These are phyloP conservation scores for Asteroscopus sphinx DNA, from an alignment of 2,888 invertebrate species.

Conservation along the genomic window DNA sequence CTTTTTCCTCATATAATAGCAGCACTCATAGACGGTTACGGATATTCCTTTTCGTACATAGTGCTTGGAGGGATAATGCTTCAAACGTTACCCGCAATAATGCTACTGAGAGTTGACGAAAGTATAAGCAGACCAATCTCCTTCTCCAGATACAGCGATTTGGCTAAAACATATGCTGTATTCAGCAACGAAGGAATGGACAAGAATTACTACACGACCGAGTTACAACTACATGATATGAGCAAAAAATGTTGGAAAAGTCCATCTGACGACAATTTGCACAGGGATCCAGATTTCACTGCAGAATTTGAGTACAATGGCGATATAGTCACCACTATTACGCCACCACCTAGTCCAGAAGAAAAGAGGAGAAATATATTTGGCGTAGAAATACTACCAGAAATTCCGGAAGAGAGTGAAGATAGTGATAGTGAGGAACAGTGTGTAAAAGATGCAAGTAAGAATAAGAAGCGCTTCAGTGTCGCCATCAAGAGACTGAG, in stretches of 20 bases:
- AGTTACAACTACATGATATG: conserved; percentile 81
- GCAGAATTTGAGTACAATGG: conserved; percentile 63
- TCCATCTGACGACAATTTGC: conserved; percentile 82
- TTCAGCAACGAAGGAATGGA: conserved; percentile 76
- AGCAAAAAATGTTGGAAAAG: conserved; percentile 85
- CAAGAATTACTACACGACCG: conserved; percentile 72
- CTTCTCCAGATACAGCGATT: conserved; percentile 79
- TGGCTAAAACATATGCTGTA: conserved; percentile 79
- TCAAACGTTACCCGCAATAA: conserved; percentile 80
- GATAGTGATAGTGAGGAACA: conserved; percentile 72
- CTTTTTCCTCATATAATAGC: conserved; percentile 84
- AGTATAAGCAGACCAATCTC: conserved; percentile 70
- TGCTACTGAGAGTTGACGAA: conserved; percentile 78
- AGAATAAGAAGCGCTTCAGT: conserved; percentile 78
- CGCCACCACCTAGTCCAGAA: conserved; percentile 85
- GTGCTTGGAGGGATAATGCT: conserved; percentile 80
- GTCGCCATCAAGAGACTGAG: conserved; percentile 87
- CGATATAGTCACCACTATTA: conserved; percentile 73
- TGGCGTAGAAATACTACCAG: conserved; percentile 87
- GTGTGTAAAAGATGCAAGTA: conserved; percentile 58
- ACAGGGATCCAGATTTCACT: conserved; percentile 65
- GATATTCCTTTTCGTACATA: conserved; percentile 77
- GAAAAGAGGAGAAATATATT: conserved; percentile 84
- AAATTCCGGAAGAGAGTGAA: conserved; percentile 88
- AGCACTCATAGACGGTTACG: conserved; percentile 77